phyloP scores from a whole-genome alignment of 2,888 invertebrate species.

The Zonitis immaculata region DNA sequence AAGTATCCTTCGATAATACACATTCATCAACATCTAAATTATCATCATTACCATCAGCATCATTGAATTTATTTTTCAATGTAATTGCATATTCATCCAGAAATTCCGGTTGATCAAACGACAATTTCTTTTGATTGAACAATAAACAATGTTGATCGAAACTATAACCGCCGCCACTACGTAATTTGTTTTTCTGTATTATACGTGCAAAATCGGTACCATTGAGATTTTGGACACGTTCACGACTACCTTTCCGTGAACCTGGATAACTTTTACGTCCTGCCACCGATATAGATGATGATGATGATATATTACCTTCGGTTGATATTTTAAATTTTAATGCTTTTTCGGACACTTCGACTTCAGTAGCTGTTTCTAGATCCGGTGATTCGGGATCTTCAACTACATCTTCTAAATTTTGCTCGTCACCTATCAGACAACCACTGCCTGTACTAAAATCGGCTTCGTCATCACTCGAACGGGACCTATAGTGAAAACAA shows the following conservation, averaged over 20 bases:
- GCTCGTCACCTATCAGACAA: slow-evolving; percentile 34
- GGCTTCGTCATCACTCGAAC: slow-evolving; percentile 53
- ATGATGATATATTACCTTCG: slow-evolving; percentile 52
- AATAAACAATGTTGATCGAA: slow-evolving; percentile 43
- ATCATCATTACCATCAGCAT: slow-evolving; percentile 25
- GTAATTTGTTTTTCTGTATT: slow-evolving; percentile 50
- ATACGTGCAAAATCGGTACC: slow-evolving; percentile 50
- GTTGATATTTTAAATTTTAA: slow-evolving; percentile 73
- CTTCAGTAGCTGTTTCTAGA: slow-evolving; percentile 66
- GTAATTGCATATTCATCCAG: slow-evolving; percentile 44
- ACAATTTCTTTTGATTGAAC: slow-evolving; percentile 44
- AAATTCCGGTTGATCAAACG: slow-evolving; percentile 46
- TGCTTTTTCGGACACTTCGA: slow-evolving; percentile 69
- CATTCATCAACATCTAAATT: slow-evolving; percentile 32
- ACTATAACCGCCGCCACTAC: slow-evolving; percentile 40
- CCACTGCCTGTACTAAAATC: slow-evolving; percentile 43
- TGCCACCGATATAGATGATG: slow-evolving; percentile 18
- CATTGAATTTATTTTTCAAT: slow-evolving; percentile 39
- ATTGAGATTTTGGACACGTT: slow-evolving; percentile 51
- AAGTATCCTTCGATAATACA: slow-evolving; percentile 43
- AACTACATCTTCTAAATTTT: slow-evolving; percentile 51
- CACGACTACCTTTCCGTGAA: slow-evolving; percentile 64
- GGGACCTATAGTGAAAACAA: slow-evolving; percentile 42
- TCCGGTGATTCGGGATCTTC: slow-evolving; percentile 57
- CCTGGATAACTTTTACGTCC: slow-evolving; percentile 62